Percentiles rank a stretch among this genome's conserved stretches.
These are phyloP conservation scores for Habroteleia sp. DNA, from an alignment of 2,888 invertebrate species.

Conservation along the genomic window DNA sequence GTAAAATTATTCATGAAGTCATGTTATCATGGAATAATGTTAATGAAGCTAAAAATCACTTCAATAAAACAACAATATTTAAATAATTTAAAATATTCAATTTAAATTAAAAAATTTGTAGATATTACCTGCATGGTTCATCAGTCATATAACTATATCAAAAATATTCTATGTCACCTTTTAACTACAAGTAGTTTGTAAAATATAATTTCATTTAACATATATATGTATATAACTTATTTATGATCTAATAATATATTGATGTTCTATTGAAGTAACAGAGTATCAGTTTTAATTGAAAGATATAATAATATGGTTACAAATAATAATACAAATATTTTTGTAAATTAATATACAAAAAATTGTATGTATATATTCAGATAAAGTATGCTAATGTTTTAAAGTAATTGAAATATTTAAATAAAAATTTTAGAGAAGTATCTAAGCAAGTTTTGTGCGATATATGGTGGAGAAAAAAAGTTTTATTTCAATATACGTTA, in stretches of 20 bases:
- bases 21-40: conserved; percentile 22
- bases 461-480: conserved; percentile 10
- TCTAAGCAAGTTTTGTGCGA: conserved; percentile 17
- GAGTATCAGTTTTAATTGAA: conserved; percentile 30
- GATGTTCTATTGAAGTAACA: conserved; percentile 40
- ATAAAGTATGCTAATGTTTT: conserved; percentile 38
- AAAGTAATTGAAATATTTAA: conserved; percentile 50
- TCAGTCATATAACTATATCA: no score
- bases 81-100: no score
- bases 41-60: conserved; percentile 23
- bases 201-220: no score
- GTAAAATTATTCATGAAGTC: conserved; percentile 32
- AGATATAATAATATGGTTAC: conserved; percentile 43
- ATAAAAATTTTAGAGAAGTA: conserved; percentile 36
- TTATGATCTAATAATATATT: no score
- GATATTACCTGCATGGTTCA: no score
- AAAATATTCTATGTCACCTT: no score
- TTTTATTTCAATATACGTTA: conserved; percentile 28
- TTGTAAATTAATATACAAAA: conserved; percentile 46
- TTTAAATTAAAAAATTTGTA: no score
- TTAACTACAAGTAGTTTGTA: no score
- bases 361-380: conserved; percentile 37
- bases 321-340: conserved; percentile 43
- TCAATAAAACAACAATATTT: conserved; percentile 50
- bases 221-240: no score